A percentile compares a stretch with the other conserved stretches of the same genome.
Evolutionary conservation across 2,888 invertebrate genomes (phyloP).

Genomic region (Geotrupes spiniger): DNA sequence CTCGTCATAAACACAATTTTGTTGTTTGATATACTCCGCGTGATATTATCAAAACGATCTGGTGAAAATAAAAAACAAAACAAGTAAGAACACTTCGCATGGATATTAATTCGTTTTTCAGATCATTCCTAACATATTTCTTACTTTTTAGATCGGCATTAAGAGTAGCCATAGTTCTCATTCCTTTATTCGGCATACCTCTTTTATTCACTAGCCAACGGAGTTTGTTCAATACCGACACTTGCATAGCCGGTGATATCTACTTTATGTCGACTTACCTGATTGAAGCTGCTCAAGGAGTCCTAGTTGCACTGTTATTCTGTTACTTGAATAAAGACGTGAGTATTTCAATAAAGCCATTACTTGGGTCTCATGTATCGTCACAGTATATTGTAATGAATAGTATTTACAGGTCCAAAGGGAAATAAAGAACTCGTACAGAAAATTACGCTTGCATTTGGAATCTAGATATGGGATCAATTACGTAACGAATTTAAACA

Average conservation of each 20-base stretch:
- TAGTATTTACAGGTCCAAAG: conserved; percentile 37
- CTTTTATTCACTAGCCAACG: conserved; percentile 61
- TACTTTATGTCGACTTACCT: conserved; percentile 61
- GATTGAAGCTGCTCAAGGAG: conserved; percentile 61
- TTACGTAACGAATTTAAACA: neutral
- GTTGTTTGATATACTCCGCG: conserved; percentile 62
- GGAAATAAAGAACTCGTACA: conserved; percentile 34
- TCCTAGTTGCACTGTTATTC: conserved; percentile 62
- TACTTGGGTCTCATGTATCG: neutral
- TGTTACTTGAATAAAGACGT: conserved; percentile 66
- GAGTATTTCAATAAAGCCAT: no score
- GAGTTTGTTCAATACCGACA: conserved; percentile 51
- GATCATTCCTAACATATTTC: no score
- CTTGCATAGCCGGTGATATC: conserved; percentile 54
- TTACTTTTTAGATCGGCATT: conserved; percentile 60
- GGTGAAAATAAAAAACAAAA: conserved; percentile 42
- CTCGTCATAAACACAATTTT: conserved; percentile 59
- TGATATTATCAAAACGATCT: conserved; percentile 57
- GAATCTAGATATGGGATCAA: conserved; percentile 28
- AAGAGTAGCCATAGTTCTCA: conserved; percentile 64
- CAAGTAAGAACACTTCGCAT: conserved; percentile 33
- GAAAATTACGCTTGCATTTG: conserved; percentile 32
- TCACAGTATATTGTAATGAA: conserved; percentile 1
- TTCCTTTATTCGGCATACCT: conserved; percentile 69
- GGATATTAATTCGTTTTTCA: no score